A percentile compares a stretch with the other conserved stretches of the same genome.
Conservation (phyloP, 2,888 invertebrate species). For the Caenorhabditis drosophilae region DNA sequence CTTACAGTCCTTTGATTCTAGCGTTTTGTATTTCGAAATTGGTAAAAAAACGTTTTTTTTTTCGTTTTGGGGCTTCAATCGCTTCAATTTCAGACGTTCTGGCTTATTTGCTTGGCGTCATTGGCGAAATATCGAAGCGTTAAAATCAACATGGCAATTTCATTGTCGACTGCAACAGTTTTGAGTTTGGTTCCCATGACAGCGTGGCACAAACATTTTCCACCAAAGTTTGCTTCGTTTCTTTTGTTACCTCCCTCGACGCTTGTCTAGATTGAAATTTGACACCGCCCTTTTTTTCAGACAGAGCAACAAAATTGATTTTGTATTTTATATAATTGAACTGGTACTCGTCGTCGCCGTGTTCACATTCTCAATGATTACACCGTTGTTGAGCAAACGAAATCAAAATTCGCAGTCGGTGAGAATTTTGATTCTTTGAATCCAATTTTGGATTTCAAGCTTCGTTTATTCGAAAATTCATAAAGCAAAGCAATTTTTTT, state of each 20-base stretch:
- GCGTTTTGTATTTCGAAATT: conserved; percentile 43
- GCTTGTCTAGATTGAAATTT: not conserved
- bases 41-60: conserved; percentile 9
- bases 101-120: conserved; percentile 31
- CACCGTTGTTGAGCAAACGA: conserved; percentile 3
- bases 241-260: no score
- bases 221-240: no score
- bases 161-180: conserved; percentile 28
- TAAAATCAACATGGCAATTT: conserved; percentile 39
- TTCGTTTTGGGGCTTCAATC: not conserved
- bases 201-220: conserved; percentile 40
- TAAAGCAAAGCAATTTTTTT: conserved; percentile 2
- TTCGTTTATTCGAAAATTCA: no score
- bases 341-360: conserved; percentile 23
- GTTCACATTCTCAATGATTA: conserved; percentile 30
- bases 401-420: not conserved
- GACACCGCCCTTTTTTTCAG: not conserved
- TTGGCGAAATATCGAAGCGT: conserved; percentile 37
- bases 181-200: conserved; percentile 43
- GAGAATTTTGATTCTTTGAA: no score
- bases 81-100: conserved; percentile 33
- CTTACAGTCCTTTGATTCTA: conserved; percentile 43
- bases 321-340: conserved; percentile 47
- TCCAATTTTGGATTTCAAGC: no score
- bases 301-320: conserved; percentile 31